Base-by-base conservation (phyloP, 1,140 invertebrate species). In the Zaprionus ghesquierei region DNA sequence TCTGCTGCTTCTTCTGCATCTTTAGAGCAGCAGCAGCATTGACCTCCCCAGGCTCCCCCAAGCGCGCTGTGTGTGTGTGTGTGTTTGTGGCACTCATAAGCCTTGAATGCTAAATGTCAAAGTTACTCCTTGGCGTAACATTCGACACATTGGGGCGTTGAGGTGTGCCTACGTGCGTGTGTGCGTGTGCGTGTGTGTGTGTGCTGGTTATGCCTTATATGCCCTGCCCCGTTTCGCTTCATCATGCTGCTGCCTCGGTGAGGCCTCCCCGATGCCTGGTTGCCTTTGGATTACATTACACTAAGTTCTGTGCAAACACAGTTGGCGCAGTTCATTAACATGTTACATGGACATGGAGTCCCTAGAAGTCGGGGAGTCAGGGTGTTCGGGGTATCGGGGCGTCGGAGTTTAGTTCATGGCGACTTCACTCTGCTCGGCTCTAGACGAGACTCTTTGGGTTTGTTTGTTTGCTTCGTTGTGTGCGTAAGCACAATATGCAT, bases 71-170 rank as follows among this genome's bases (percentile, higher is more conserved):
- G 79, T 53, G 65, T 64, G 71, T 75, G 85, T 44, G 50, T 22
- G 69, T 77, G 84, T 62, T 66, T 61, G 71, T 75, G 84, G 85
- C 74, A 89, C 84, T 89, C 84, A 89, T 89, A 89, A 89, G 84
- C 84, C 84, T 89, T 89, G 84, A 89, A 89, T 89, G 84, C 85
- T 89, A 89, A 89, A 89, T 89, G 84, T 89, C 84, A 89, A 89
- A 89, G 84, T 89, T 89, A 89, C 84, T 89, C 84, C 84, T 89
- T 84, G 87, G 84, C 84, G 84, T 89, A 89, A 89, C 77, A 89
- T 89, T 89, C 85, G 85, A 89, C 84, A 89, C 84, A 89, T 89
- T 79, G 77, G 70, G 74, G 74, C 77, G 79, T 84, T 80, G 77
- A 80, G 79, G 82, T 89, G 76, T 84, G 69, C 66, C 53, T 59